Base-by-base conservation (phyloP, 2,888 invertebrate species). In the Pollenia griseotomentosa region DNA sequence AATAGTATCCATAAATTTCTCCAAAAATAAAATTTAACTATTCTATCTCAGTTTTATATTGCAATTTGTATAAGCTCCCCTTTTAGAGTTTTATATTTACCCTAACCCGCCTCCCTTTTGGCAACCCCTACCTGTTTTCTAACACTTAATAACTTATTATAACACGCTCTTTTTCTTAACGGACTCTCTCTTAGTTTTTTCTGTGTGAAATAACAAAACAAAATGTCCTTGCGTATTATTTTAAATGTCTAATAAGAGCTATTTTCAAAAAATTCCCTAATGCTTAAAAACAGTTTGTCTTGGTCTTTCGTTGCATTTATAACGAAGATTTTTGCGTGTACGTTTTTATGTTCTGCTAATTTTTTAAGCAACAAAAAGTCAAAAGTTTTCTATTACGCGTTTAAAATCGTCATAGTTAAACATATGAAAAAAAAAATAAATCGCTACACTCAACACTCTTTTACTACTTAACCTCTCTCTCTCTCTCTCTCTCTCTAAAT, bases 221-320 rank as follows among this genome's bases (percentile, higher is more conserved):
- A 61, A 65, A 48, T 78, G 83, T 84, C 83, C 86, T 83, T 86
- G 86, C 83, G 83, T 73, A 77, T 14, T 73, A 10, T 16, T 61
- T 61, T 23, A 68, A 61, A 65, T n/a, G n/a, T 51, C 14, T 16
- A 84, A 48, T 2, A 70, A 68, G 61, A 73, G 77, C 53, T 78
- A 44, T 55, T 75, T 59, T 42, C 8, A 59, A 83, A 66, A 70
- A 70, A 83, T 73, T 84, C 61, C 73, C 81, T 16, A 83, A 73
- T 66, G 61, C 61, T 89, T 33, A 55, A 16, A 90, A 91, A 92
- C 90, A 92, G 92, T 92, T 91, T 90, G 91, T 90, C 90, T 91
- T 91, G 89, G 91, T 90, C 91, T 90, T 90, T 92, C 91, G 91
- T 89, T 90, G 90, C 88, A 91, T 89, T 92, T 89, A 92, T 90